A percentile compares a stretch with the other conserved stretches of the same genome.
Evolutionary conservation across 1,140 invertebrate species (phyloP).

Genomic region (Heterodera carotae): DNA sequence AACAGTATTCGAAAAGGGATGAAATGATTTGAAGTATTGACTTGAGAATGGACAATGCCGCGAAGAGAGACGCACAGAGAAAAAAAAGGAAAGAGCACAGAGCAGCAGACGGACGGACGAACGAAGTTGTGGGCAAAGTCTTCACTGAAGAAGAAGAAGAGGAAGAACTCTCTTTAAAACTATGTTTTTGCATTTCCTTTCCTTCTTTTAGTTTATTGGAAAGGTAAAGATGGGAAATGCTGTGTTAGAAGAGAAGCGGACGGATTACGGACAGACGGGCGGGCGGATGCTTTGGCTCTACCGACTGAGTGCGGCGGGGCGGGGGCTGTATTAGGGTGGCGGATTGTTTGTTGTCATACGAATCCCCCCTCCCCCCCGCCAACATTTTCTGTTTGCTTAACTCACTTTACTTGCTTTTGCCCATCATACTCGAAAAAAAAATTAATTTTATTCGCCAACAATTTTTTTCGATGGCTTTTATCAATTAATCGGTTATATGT

Average conservation of each 20-base stretch:
- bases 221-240: background rate
- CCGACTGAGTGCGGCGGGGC: background rate
- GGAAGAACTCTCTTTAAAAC: background rate
- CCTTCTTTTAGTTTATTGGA: background rate
- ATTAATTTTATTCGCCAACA: too few species aligned
- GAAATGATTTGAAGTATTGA: background rate
- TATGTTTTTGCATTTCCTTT: background rate
- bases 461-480: too few species aligned
- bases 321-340: too few species aligned
- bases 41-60: background rate
- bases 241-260: background rate
- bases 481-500: too few species aligned
- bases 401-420: background rate
- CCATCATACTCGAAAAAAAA: constrained; percentile 3
- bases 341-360: background rate
- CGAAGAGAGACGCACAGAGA: background rate
- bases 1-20: too few species aligned
- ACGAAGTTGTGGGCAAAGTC: background rate
- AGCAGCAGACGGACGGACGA: background rate
- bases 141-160: background rate
- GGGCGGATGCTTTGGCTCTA: too few species aligned
- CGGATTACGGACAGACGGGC: background rate
- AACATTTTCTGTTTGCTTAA: background rate
- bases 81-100: too few species aligned
- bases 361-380: background rate